Evolutionary conservation across 2,888 invertebrate species (phyloP).

Genomic region (Operophtera brumata): DNA sequence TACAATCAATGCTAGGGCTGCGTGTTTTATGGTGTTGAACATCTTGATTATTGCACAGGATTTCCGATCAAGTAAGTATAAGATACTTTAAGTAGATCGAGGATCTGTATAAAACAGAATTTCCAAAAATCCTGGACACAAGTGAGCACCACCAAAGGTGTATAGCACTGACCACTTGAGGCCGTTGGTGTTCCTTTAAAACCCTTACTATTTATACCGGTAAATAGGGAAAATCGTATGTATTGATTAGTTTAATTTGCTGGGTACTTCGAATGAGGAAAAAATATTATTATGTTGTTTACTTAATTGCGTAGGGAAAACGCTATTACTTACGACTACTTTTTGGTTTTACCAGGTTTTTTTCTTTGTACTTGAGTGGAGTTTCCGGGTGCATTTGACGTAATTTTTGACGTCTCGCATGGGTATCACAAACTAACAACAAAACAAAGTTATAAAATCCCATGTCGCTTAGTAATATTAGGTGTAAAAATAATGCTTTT

Average conservation of each 20-base stretch:
- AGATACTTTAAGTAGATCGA: constrained; percentile 19
- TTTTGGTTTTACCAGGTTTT: background rate
- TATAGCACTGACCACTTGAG: constrained; percentile 16
- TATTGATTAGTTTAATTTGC: background rate
- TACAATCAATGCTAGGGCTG: constrained; percentile 11
- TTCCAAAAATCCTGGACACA: constrained; percentile 19
- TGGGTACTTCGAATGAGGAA: constrained; percentile 1
- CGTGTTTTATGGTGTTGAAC: constrained; percentile 8
- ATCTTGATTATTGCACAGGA: constrained; percentile 17
- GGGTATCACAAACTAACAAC: background rate
- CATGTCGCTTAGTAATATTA: too few species aligned
- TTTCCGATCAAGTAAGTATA: constrained; percentile 19
- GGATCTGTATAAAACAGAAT: constrained; percentile 25
- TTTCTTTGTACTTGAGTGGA: background rate
- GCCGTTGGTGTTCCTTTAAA: constrained; percentile 9
- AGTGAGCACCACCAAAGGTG: constrained; percentile 23
- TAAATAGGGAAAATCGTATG: constrained; percentile 3
- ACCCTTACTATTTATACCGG: constrained; percentile 9
- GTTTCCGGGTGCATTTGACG: background rate
- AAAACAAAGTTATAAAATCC: background rate
- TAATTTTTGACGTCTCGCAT: background rate
- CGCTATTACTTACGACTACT: background rate
- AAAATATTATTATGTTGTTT: background rate
- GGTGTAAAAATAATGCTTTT: background rate
- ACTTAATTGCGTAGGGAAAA: constrained; percentile 1